These are phyloP conservation scores for Saturnia pavonia DNA, from an alignment of 2,888 invertebrate genomes.

Conservation along the genomic window DNA sequence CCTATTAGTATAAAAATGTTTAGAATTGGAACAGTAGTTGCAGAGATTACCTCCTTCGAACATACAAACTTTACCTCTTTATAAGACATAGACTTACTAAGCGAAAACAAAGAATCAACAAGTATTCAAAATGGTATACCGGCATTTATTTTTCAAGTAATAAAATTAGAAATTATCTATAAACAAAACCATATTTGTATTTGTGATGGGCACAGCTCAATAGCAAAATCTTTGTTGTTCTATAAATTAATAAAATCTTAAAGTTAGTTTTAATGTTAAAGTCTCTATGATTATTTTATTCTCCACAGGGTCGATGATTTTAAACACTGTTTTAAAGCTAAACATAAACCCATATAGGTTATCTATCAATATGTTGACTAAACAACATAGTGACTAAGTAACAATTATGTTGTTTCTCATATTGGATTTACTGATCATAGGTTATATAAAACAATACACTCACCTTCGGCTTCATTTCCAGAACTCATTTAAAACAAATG, in stretches of 20 bases:
- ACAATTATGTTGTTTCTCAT: background rate
- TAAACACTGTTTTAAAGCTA: background rate
- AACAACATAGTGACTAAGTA: background rate
- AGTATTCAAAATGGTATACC: background rate
- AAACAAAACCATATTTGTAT: background rate
- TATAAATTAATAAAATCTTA: too few species aligned
- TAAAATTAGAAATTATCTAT: background rate
- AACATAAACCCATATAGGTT: background rate
- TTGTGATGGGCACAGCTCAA: background rate
- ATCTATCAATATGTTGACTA: background rate
- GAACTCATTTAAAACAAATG: constrained; percentile 1
- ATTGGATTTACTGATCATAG: background rate
- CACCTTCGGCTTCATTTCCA: background rate
- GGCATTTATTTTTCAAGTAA: background rate
- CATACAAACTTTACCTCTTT: too few species aligned
- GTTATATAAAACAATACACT: background rate
- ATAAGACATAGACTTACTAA: too few species aligned
- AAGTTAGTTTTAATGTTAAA: background rate
- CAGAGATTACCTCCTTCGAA: too few species aligned
- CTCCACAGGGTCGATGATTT: background rate
- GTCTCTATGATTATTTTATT: background rate
- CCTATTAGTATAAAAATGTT: too few species aligned
- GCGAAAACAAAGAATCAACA: background rate
- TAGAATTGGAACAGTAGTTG: too few species aligned
- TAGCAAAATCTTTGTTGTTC: background rate